A percentile compares a stretch with the other conserved stretches of the same genome.
Conservation (phyloP, 2,888 invertebrate genomes). For the Lottia scabra region DNA sequence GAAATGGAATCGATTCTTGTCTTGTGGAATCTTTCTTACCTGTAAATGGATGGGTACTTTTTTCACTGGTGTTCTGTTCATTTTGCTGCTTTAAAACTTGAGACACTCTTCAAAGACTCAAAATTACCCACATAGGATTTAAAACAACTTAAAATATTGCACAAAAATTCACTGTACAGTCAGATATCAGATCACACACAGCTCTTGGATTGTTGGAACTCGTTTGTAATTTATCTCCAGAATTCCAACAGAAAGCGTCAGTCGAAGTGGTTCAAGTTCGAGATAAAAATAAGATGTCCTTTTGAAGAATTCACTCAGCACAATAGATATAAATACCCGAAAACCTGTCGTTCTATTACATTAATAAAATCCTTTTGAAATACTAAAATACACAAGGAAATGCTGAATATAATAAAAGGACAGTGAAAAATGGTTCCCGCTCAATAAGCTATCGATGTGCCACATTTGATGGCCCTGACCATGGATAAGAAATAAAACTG, state of each 20-base stretch:
- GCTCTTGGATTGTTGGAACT: not conserved
- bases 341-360: no score
- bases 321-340: no score
- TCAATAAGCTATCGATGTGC: conserved; percentile 10
- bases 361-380: not conserved
- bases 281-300: no score
- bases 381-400: not conserved
- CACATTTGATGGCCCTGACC: conserved; percentile 16
- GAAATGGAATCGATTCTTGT: no score
- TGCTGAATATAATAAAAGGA: not conserved
- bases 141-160: no score
- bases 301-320: no score
- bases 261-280: no score
- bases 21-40: conserved; percentile 36
- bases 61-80: conserved; percentile 75
- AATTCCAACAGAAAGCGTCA: not conserved
- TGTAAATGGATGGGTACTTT: conserved; percentile 89
- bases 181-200: not conserved
- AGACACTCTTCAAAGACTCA: no score
- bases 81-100: not conserved
- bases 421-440: conserved; percentile 5
- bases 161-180: no score
- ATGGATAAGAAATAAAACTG: not conserved
- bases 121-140: no score
- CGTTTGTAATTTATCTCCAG: not conserved